A percentile compares a stretch with the other conserved stretches of the same genome.
These are phyloP conservation scores for Pristionchus maxplancki DNA, from an alignment of 2,888 invertebrate genomes.

Conservation along the genomic window DNA sequence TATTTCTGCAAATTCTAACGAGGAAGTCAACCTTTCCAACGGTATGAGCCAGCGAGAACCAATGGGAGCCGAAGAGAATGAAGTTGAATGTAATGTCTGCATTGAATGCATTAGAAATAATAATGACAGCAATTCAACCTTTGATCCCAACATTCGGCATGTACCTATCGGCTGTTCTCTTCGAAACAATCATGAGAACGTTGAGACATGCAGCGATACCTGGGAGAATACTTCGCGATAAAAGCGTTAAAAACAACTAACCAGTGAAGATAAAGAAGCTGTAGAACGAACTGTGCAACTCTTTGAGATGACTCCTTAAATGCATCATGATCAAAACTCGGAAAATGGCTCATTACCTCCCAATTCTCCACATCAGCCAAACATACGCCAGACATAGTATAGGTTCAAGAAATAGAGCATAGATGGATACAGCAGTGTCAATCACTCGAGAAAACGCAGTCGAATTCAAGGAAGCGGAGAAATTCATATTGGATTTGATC, in stretches of 20 bases:
- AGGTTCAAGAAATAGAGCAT: neutral
- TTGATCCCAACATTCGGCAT: neutral
- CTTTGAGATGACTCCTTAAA: neutral
- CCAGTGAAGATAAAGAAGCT: neutral
- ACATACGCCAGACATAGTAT: neutral
- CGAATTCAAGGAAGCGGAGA: neutral
- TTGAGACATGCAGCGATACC: neutral
- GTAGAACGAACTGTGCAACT: neutral
- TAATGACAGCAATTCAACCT: neutral
- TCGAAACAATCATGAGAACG: neutral
- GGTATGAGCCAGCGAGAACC: conserved; percentile 1
- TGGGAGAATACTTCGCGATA: neutral
- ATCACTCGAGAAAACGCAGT: neutral
- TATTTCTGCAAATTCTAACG: neutral
- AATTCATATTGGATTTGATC: neutral
- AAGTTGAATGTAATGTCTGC: neutral
- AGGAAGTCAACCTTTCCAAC: neutral
- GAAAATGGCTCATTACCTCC: neutral
- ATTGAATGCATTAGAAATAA: neutral
- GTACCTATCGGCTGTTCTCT: neutral
- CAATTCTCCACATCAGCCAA: conserved; percentile 24
- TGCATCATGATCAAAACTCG: too few relatives aligned
- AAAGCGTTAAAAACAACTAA: too few relatives aligned
- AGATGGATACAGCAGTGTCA: neutral
- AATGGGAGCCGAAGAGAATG: neutral